These are phyloP conservation scores for Lymantria monacha DNA, from an alignment of 2,888 invertebrate genomes.

Conservation along the genomic window DNA sequence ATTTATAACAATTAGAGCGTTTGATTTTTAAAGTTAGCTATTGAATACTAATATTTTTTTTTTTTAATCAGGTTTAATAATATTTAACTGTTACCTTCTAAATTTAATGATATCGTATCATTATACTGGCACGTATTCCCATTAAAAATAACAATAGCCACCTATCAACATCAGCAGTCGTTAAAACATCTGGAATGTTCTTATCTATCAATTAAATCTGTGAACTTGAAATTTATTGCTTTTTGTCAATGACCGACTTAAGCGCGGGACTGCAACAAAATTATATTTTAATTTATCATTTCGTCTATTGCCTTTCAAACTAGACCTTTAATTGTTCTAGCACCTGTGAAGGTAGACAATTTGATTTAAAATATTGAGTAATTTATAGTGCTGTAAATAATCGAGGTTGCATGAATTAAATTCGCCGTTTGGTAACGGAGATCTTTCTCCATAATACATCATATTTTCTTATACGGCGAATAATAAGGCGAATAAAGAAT, in stretches of 20 bases:
- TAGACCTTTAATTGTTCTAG: neutral
- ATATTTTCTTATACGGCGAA: too few species aligned
- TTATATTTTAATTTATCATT: slow-evolving; percentile 8
- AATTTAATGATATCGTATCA: neutral
- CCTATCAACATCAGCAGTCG: neutral
- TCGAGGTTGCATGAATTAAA: too few species aligned
- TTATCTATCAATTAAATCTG: slow-evolving; percentile 15
- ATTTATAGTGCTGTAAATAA: neutral
- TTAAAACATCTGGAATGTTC: neutral
- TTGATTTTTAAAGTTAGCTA: too few species aligned
- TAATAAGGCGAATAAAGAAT: too few species aligned
- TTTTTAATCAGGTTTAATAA: too few species aligned
- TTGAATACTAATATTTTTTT: too few species aligned
- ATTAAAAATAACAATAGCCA: neutral
- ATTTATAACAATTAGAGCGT: too few species aligned
- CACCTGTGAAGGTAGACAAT: neutral
- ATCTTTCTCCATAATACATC: too few species aligned
- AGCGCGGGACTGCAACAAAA: slow-evolving; percentile 7
- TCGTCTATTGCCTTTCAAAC: slow-evolving; percentile 6
- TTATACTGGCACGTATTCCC: neutral
- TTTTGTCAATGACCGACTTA: slow-evolving; percentile 28
- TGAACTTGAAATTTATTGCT: slow-evolving; percentile 29
- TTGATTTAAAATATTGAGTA: neutral
- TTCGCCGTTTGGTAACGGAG: too few species aligned
- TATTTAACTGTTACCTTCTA: slow-evolving; percentile 3